A percentile compares a stretch with the other conserved stretches of the same genome.
Evolutionary conservation across 1,140 invertebrate species (phyloP).

Genomic region (Pararge aegeria): DNA sequence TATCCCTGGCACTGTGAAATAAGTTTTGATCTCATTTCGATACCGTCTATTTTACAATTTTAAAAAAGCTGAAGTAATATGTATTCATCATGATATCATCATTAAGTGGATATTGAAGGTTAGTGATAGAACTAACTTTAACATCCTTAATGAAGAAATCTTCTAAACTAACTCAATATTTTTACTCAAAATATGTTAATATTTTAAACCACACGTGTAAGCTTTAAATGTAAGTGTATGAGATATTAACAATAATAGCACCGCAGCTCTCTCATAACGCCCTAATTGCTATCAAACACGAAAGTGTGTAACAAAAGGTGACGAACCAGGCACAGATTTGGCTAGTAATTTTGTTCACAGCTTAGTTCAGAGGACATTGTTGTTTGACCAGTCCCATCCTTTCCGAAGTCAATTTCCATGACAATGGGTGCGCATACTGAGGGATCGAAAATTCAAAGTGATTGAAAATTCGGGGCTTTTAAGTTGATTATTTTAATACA

Average conservation of each 20-base stretch:
- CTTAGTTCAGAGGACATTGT: conserved; percentile 10
- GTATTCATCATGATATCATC: too few species aligned
- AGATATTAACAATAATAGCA: too few species aligned
- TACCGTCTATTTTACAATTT: background rate
- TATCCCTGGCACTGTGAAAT: background rate
- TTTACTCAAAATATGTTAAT: too few species aligned
- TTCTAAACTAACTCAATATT: too few species aligned
- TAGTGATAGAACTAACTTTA: too few species aligned
- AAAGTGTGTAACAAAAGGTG: background rate
- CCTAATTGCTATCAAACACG: conserved; percentile 5
- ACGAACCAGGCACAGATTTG: background rate
- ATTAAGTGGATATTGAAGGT: too few species aligned
- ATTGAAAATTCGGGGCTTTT: conserved; percentile 8
- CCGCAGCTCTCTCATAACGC: background rate
- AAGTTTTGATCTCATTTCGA: conserved; percentile 2
- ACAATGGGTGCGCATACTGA: background rate
- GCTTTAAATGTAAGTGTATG: too few species aligned
- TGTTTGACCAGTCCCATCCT: conserved; percentile 10
- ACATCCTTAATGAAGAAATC: too few species aligned
- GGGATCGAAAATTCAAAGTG: conserved; percentile 3
- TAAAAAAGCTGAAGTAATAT: too few species aligned
- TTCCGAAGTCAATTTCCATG: conserved; percentile 10
- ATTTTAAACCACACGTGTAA: too few species aligned
- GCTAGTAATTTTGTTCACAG: conserved; percentile 2
- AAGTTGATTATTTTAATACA: conserved; percentile 1